Evolutionary conservation across 2,888 invertebrate species (phyloP), one percentile per base, ranked within the genome.

Genomic region (Polydrusus cervinus): DNA sequence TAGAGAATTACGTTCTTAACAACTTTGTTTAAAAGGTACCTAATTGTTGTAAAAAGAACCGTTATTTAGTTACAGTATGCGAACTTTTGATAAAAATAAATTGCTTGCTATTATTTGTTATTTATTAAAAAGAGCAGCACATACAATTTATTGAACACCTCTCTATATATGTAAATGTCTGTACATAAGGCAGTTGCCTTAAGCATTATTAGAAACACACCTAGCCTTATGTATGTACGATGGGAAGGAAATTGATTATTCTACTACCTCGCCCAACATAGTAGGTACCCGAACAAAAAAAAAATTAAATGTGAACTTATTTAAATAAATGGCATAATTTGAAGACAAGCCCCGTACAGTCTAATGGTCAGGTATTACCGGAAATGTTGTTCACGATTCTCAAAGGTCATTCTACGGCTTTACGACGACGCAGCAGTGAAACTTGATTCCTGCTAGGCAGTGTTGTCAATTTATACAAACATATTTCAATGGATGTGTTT

Each of bases 331-430:
- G 47, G 64, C 47, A 47, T 47, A 64, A 64, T 64, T 64, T 34
- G 30, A 64, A 64, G 64, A 47, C 64, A 64, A 30, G 49, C 64
- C n/a, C 45, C 47, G 64, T 30, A 34, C 18, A 47, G 13, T 64
- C 64, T 64, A 64, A 64, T 64, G 47, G 49, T 64, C 64, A 64
- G 64, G 64, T 64, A 64, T 34, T 62, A 70, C 49, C 70, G 60
- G 61, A 70, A 70, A 70, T 34, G 49, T 70, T 34, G 49, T 70
- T 70, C 70, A 49, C 62, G 61, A 45, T 60, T 61, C 61, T 61
- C 47, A 70, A 70, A 70, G 70, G 70, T 70, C 70, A 70, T 61
- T 70, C 70, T 38, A 45, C 60, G 64, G 34, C 64, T 49, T 34
- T 25, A 49, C 45, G 49, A 49, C 57, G 38, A 61, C 38, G 70